Conservation (phyloP, 2,113 vertebrate species). For the Podilymbus podiceps region DNA sequence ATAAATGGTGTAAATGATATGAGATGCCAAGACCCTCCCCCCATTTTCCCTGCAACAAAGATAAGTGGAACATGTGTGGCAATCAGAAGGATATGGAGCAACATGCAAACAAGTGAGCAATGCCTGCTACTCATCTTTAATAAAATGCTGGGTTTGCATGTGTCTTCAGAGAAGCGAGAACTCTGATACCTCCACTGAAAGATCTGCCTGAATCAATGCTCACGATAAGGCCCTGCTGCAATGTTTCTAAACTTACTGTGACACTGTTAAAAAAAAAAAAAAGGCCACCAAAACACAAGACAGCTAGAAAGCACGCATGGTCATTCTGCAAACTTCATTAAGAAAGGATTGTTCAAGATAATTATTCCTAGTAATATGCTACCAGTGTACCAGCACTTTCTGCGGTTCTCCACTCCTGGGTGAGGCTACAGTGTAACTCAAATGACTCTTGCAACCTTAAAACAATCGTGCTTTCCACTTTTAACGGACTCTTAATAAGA, state of each 20-base stretch:
- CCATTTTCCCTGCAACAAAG: background rate
- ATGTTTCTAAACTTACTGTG: background rate
- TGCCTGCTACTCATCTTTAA: background rate
- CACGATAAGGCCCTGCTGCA: background rate
- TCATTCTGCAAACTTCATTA: slow-evolving; percentile 32
- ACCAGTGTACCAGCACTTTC: background rate
- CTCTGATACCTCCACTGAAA: background rate
- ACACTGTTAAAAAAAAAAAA: background rate
- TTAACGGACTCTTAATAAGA: background rate
- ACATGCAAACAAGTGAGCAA: background rate
- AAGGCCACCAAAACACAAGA: background rate
- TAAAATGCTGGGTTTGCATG: background rate
- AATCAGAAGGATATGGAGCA: background rate
- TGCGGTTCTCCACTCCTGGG: background rate
- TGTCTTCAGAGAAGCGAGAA: background rate
- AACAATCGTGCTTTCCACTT: background rate
- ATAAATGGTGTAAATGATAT: background rate
- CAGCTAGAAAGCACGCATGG: background rate
- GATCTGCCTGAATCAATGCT: background rate
- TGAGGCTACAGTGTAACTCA: background rate
- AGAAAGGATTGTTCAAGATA: slow-evolving; percentile 12
- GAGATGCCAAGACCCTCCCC: background rate
- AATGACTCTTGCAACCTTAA: background rate
- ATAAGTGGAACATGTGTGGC: rapidly evolving
- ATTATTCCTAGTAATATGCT: background rate